These are phyloP conservation scores for Napeogenes inachia DNA, from an alignment of 2,888 invertebrate species.

Conservation along the genomic window DNA sequence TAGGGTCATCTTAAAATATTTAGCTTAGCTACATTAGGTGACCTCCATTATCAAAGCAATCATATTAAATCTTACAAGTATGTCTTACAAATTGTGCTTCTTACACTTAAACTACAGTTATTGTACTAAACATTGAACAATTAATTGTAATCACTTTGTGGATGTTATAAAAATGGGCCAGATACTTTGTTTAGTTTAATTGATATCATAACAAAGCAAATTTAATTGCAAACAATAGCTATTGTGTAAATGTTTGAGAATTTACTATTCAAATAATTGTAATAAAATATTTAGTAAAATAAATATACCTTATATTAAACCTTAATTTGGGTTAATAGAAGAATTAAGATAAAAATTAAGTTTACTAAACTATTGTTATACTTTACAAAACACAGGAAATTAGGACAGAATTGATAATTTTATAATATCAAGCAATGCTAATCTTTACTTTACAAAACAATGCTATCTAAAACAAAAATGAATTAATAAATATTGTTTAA, in stretches of 20 bases:
- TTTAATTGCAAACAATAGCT: not conserved
- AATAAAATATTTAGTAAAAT: not conserved
- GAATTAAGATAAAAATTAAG: not conserved
- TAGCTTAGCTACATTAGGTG: not conserved
- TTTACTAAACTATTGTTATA: slow-evolving; percentile 1
- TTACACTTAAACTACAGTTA: slow-evolving; percentile 32
- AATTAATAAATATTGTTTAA: slow-evolving; percentile 18
- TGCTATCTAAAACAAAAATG: slow-evolving; percentile 16
- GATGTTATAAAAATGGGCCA: not conserved
- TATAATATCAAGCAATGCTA: slow-evolving; percentile 10
- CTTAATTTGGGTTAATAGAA: not conserved
- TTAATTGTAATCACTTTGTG: slow-evolving; percentile 25
- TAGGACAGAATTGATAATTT: slow-evolving; percentile 10
- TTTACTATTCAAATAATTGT: not conserved
- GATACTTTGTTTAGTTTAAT: not conserved
- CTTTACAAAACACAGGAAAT: not conserved
- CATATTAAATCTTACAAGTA: slow-evolving; percentile 23
- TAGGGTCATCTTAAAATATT: too few species aligned
- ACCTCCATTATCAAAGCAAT: slow-evolving; percentile 3
- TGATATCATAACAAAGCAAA: not conserved
- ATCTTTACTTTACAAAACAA: not conserved
- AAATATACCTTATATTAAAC: not conserved
- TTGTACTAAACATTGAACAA: slow-evolving; percentile 49
- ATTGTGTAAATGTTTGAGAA: not conserved
- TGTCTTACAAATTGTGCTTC: slow-evolving; percentile 27